Conservation (phyloP, 2,888 invertebrate species). For the Eristalis intricaria region DNA sequence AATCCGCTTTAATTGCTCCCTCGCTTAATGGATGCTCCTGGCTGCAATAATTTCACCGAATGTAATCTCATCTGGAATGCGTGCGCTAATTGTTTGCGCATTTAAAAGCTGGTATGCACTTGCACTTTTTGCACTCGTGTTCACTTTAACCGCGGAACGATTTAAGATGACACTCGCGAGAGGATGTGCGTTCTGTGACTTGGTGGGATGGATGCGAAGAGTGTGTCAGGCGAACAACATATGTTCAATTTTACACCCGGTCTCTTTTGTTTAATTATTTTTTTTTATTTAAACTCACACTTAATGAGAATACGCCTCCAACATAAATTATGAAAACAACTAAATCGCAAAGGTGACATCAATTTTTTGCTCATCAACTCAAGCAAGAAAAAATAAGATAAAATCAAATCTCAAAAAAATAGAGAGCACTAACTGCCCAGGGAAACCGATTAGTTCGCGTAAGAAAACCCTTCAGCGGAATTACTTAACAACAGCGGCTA, state of each 20-base stretch:
- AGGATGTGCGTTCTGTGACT: no score
- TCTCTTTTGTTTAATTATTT: no score
- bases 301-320: no score
- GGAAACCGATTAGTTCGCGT: neutral
- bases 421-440: neutral
- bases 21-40: neutral
- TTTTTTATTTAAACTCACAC: no score
- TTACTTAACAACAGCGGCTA: neutral
- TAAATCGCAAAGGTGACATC: neutral
- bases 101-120: neutral
- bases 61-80: neutral
- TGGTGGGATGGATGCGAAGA: no score
- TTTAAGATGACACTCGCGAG: no score
- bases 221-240: no score
- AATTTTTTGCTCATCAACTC: neutral
- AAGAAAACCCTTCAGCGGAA: constrained; percentile 8
- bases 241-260: no score
- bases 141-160: neutral
- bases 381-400: neutral
- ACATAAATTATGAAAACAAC: no score
- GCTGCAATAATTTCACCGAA: neutral
- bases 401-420: neutral
- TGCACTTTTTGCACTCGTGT: neutral
- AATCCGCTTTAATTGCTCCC: constrained; percentile 33
- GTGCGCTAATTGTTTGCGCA: neutral